Evolutionary conservation across 2,113 vertebrate genomes (phyloP).

Genomic region (Astatotilapia flaviijosephi): DNA sequence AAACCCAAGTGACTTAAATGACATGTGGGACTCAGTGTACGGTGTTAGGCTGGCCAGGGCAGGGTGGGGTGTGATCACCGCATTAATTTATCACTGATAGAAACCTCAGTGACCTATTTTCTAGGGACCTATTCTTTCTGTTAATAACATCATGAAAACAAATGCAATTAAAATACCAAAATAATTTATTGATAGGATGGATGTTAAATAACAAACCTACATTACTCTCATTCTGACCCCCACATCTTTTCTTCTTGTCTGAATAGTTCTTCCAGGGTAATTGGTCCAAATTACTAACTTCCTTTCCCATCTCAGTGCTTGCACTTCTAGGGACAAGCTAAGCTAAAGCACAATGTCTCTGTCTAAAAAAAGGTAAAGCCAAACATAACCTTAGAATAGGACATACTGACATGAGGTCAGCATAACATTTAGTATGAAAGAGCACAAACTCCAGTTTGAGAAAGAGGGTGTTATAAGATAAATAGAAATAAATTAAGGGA

Average conservation of each 20-base stretch:
- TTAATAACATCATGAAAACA: background rate
- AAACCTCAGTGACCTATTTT: background rate
- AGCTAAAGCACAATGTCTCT: background rate
- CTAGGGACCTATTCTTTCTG: background rate
- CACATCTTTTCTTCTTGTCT: background rate
- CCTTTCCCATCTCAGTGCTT: background rate
- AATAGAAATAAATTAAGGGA: background rate
- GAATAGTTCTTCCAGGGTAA: background rate
- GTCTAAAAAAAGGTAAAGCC: background rate
- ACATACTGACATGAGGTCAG: background rate
- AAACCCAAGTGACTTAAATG: constrained; percentile 20
- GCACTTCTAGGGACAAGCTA: background rate
- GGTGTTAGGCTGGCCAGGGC: background rate
- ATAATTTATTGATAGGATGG: background rate
- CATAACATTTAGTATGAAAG: background rate
- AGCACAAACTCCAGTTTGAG: background rate
- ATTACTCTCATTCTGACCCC: background rate
- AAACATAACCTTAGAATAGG: background rate
- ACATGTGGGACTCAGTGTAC: background rate
- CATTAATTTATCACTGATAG: background rate
- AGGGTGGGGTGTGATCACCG: background rate
- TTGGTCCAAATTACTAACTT: background rate
- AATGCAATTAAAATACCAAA: background rate
- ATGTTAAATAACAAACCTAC: background rate
- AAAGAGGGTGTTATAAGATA: background rate